These are phyloP conservation scores for Archivesica marissinica DNA, from an alignment of 1,140 invertebrate genomes.

Conservation along the genomic window DNA sequence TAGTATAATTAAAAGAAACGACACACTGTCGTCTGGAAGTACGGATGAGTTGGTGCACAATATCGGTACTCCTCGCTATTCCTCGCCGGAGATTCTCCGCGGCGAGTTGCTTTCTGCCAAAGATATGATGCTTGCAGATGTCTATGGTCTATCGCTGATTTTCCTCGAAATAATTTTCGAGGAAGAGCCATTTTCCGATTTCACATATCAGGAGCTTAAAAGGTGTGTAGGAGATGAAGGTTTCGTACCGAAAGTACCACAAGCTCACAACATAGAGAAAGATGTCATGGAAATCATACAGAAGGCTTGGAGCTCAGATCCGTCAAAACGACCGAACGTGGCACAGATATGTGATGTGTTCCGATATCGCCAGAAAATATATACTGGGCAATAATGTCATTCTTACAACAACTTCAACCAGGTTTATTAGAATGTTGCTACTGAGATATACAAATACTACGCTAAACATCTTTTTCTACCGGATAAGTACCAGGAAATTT, in stretches of 20 bases:
- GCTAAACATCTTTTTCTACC: no score
- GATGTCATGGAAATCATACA: slow-evolving; percentile 13
- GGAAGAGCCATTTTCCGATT: slow-evolving; percentile 66
- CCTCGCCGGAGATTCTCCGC: slow-evolving; percentile 67
- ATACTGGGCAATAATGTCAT: no score
- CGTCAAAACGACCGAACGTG: slow-evolving; percentile 37
- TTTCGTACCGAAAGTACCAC: slow-evolving; percentile 41
- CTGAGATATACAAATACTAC: no score
- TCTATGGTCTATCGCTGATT: slow-evolving; percentile 60
- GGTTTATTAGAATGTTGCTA: no score
- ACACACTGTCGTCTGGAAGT: neutral
- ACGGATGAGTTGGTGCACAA: slow-evolving; percentile 28
- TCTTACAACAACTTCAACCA: no score
- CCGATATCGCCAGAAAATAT: neutral
- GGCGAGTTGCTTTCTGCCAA: slow-evolving; percentile 54
- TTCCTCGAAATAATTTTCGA: slow-evolving; percentile 61
- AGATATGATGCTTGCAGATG: slow-evolving; percentile 64
- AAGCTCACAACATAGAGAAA: slow-evolving; percentile 10
- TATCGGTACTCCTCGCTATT: slow-evolving; percentile 66
- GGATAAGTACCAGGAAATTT: no score
- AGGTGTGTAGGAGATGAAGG: slow-evolving; percentile 57
- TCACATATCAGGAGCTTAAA: slow-evolving; percentile 52
- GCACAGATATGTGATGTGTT: neutral
- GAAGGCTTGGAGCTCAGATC: slow-evolving; percentile 56
- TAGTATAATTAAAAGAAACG: slow-evolving; percentile 64